Evolutionary conservation across 2,113 vertebrate genomes (phyloP), one percentile per base, ranked within the genome.

Genomic region (Kobus ellipsiprymnus): DNA sequence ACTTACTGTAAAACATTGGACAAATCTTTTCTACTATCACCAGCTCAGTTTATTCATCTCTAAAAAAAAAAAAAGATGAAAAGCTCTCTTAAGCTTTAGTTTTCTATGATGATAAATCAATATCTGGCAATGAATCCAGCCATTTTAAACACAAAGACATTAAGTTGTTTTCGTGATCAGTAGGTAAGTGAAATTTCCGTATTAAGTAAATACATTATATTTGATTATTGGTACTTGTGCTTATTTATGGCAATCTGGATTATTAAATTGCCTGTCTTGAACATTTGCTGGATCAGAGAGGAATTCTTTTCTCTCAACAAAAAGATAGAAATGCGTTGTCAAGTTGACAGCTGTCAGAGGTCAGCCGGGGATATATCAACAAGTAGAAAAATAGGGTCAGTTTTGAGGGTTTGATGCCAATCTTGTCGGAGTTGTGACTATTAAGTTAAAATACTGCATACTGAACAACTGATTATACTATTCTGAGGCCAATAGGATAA

Each of bases 181-280:
- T 74, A 67, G 33, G 36, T 86, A 40, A 94, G 30, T 87, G 50
- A 95, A 91, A 57, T 88, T 80, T 90, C 54, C 9, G 5, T 78
- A 27, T 78, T 91, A 86, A 93, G 12, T 57, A 55, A 4, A 54
- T 55, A 83, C 4, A 46, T 54, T 44, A 92, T 71, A 71, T 92
- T 86, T 85, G 29, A 52, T 85, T 84, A 19, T 81, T 81, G 77
- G 67, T 81, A 83, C 9, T 94, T 86, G 30, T 52, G 10, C 30
- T 90, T 8, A 71, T 90, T 94, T 85, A 21, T 64, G 19, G 19
- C 12, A 50, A 48, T 91, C 33, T 78, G 50, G 15, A 60, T 90
- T 91, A 78, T 90, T 91, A 80, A 81, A 90, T 85, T 94, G 30
- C 52, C 60, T 92, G 50, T 46, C 6, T 92, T 86, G 36, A 64